Conservation (phyloP, 2,113 vertebrate genomes). For the Shinisaurus crocodilurus region DNA sequence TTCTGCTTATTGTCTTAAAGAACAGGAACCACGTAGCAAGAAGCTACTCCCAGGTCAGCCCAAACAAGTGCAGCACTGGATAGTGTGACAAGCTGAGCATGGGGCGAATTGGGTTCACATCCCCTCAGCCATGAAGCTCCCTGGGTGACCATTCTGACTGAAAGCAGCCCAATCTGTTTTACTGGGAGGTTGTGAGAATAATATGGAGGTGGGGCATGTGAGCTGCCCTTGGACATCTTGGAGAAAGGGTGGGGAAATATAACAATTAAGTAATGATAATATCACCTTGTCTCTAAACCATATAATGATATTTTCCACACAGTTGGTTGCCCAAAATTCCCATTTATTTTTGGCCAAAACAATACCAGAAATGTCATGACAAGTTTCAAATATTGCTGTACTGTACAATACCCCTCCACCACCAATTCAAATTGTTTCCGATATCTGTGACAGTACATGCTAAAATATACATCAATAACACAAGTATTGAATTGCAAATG, state of each 20-base stretch:
- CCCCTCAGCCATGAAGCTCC: background rate
- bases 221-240: background rate
- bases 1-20: background rate
- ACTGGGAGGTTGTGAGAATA: background rate
- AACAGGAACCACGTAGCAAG: background rate
- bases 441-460: constrained; percentile 2
- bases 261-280: background rate
- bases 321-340: background rate
- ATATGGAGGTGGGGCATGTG: background rate
- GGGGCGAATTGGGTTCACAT: background rate
- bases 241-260: background rate
- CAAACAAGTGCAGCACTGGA: too few relatives aligned
- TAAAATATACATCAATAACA: background rate
- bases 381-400: constrained; percentile 31
- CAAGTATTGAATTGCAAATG: constrained; percentile 26
- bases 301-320: background rate
- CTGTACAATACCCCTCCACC: constrained; percentile 30
- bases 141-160: background rate
- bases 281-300: too few relatives aligned
- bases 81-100: background rate
- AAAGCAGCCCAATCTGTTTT: background rate
- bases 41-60: background rate
- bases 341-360: constrained; percentile 27
- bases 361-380: constrained; percentile 13
- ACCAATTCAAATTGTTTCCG: constrained; percentile 39